Conservation (phyloP, 2,888 invertebrate genomes). For the Rotaria macrura region DNA sequence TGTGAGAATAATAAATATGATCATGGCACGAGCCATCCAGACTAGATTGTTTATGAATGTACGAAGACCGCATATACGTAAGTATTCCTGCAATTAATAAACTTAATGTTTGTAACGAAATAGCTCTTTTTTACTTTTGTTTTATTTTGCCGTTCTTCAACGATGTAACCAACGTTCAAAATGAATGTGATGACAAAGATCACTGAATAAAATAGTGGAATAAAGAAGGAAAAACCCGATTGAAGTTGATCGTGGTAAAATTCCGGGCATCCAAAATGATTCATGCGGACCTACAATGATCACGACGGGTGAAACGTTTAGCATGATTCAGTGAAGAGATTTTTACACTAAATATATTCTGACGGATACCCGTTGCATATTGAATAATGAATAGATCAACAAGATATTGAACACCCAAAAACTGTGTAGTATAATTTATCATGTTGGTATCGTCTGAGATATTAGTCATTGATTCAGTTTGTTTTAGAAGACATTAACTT, state of each 20-base stretch:
- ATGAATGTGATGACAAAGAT: slow-evolving; percentile 24
- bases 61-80: slow-evolving; percentile 23
- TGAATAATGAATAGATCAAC: background rate
- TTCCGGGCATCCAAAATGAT: slow-evolving; percentile 21
- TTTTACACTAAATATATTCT: background rate
- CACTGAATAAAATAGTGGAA: slow-evolving; percentile 22
- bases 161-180: slow-evolving; percentile 25
- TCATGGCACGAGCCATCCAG: slow-evolving; percentile 26
- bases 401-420: background rate
- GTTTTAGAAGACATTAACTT: too few species aligned
- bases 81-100: too few species aligned
- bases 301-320: too few species aligned
- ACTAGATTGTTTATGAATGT: slow-evolving; percentile 20
- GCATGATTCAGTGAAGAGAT: too few species aligned
- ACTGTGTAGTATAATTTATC: background rate
- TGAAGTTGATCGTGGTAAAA: slow-evolving; percentile 24
- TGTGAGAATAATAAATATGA: slow-evolving; percentile 22
- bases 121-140: background rate
- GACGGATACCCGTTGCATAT: background rate
- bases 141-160: slow-evolving; percentile 26
- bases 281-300: background rate
- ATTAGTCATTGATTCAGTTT: too few species aligned
- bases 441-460: background rate
- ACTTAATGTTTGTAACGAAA: too few species aligned
- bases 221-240: slow-evolving; percentile 21